Evolutionary conservation across 2,113 vertebrate species (phyloP), one percentile per base, ranked within the genome.

Genomic region (Hippoglossus stenolepis): DNA sequence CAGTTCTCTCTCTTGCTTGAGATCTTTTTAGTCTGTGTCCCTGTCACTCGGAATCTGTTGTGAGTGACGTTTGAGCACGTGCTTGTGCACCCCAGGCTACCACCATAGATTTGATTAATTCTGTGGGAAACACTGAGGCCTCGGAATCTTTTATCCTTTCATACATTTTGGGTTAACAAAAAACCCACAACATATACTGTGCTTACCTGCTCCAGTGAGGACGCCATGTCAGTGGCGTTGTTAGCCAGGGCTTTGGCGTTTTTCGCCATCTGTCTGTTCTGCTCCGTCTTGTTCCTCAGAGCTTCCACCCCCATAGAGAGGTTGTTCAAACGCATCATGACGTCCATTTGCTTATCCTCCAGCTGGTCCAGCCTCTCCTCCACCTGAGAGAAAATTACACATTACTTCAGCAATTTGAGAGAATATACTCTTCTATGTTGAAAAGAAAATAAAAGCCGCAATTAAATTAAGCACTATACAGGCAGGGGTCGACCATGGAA

Each of bases 311-410:
- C 82, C 49, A 53, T 26, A 0, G 94, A 94, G 70, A 97, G 92
- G 58, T 94, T 93, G 63, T 0, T 73, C 67, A 97, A 82, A 75
- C 84, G 87, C 69, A 85, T 88, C 92, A 95, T 93, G 0, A 88
- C 82, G 35, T 88, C 86, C 8, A 79, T 91, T 86, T 95, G 95
- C 76, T 88, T 93, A 17, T 67, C 57, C 63, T 95, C 85, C 73
- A 95, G 81, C 1, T 31, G 70, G n/a, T 54, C 70, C 26, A 97
- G 87, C 72, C 43, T 85, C n/a, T 76, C 31, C 4, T 90, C 86
- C 77, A 94, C 89, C 95, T 96, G 45, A 15, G 12, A 49, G 20
- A 4, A 58, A 57, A 35, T 0, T 9, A 15, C 31, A 7, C 6
- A 7, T 7, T 31, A 31, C 31, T 7, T 1, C 6, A 31, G 15